Evolutionary conservation across 2,888 invertebrate genomes (phyloP).

Genomic region (Diadegma fenestrale): DNA sequence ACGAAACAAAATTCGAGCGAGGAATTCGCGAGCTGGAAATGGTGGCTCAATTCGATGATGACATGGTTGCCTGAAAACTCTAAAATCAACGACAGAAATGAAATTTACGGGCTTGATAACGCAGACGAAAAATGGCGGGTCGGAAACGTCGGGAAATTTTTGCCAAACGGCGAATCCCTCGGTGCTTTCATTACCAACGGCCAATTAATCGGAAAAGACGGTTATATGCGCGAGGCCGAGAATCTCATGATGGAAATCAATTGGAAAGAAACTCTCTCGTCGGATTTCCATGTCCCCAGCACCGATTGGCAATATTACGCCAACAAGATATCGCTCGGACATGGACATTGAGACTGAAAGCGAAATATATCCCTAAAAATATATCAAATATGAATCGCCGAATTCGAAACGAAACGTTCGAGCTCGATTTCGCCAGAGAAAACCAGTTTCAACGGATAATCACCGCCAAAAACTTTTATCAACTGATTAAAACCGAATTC

Average conservation of each 20-base stretch:
- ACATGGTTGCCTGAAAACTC: constrained; percentile 78
- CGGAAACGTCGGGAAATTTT: constrained; percentile 20
- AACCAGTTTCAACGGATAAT: background rate
- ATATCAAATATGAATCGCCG: background rate
- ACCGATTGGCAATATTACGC: constrained; percentile 79
- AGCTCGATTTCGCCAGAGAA: background rate
- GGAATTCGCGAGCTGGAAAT: constrained; percentile 72
- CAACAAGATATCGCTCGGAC: constrained; percentile 74
- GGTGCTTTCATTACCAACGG: constrained; percentile 71
- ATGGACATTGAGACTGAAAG: constrained; percentile 69
- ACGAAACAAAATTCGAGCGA: constrained; percentile 35
- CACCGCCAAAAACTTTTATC: background rate
- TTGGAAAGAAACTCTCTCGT: constrained; percentile 76
- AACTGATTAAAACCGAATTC: background rate
- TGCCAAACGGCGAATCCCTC: constrained; percentile 65
- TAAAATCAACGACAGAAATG: constrained; percentile 45
- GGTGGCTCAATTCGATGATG: constrained; percentile 79
- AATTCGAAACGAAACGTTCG: background rate
- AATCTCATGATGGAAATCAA: constrained; percentile 75
- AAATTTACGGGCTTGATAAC: constrained; percentile 16
- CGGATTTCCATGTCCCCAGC: constrained; percentile 73
- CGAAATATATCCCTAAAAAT: constrained; percentile 33
- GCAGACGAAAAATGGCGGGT: constrained; percentile 12
- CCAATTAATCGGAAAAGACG: constrained; percentile 70
- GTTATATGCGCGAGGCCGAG: constrained; percentile 65